These are phyloP conservation scores for Willowsia nigromaculata DNA, from an alignment of 2,888 invertebrate species.

Conservation along the genomic window DNA sequence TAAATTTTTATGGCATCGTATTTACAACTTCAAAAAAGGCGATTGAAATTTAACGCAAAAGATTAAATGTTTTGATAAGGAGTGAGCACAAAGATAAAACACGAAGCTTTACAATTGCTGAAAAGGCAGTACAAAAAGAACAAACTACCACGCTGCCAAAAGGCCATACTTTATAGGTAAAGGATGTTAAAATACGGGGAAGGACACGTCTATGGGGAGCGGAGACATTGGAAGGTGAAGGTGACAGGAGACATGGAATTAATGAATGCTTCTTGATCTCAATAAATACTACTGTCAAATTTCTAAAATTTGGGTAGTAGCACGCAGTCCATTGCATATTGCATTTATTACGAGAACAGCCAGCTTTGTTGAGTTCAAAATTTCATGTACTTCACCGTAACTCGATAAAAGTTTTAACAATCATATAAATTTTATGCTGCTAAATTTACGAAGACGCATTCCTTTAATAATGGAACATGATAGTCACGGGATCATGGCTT, in stretches of 20 bases:
- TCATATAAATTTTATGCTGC: too few relatives aligned
- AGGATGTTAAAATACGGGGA: not conserved
- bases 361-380: too few relatives aligned
- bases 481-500: too few relatives aligned
- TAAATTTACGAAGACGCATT: too few relatives aligned
- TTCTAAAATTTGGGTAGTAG: too few relatives aligned
- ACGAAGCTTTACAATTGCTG: not conserved
- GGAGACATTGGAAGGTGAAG: not conserved
- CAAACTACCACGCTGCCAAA: not conserved
- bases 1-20: not conserved
- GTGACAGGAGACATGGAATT: not conserved
- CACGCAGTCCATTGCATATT: too few relatives aligned
- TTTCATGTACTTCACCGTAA: too few relatives aligned
- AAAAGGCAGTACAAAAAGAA: not conserved
- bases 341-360: too few relatives aligned
- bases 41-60: slow-evolving; percentile 34
- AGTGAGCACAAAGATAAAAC: not conserved
- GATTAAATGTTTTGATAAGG: slow-evolving; percentile 32
- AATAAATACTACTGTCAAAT: not conserved
- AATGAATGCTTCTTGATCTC: not conserved
- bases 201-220: not conserved
- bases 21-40: slow-evolving; percentile 17
- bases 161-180: not conserved
- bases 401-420: too few relatives aligned
- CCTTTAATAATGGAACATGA: too few relatives aligned